These are phyloP conservation scores for Scaptomyza tumidula DNA, from an alignment of 2,888 invertebrate species.

Conservation along the genomic window DNA sequence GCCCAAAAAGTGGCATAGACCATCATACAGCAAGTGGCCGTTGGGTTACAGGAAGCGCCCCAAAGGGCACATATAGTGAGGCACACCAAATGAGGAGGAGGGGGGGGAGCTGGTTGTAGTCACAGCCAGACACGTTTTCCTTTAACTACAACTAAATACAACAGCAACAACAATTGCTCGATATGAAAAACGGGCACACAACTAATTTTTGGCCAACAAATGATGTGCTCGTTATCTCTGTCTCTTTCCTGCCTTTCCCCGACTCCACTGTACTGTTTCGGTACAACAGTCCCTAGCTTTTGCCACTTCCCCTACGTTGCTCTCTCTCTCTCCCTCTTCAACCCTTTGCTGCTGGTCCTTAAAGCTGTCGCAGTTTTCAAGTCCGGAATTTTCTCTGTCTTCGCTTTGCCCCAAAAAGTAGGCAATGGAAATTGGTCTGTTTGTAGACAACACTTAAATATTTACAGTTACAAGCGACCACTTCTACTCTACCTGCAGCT, in stretches of 20 bases:
- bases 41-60: slow-evolving; percentile 67
- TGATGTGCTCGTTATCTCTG: slow-evolving; percentile 36
- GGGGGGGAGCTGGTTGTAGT: background rate
- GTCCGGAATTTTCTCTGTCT: background rate
- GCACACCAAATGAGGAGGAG: no score
- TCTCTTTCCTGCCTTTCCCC: background rate
- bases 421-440: slow-evolving; percentile 35
- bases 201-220: slow-evolving; percentile 74
- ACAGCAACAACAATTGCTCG: slow-evolving; percentile 53
- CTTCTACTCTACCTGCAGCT: slow-evolving; percentile 59
- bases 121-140: slow-evolving; percentile 57
- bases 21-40: slow-evolving; percentile 11
- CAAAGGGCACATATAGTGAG: slow-evolving; percentile 26
- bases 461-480: slow-evolving; percentile 59
- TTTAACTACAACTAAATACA: slow-evolving; percentile 14
- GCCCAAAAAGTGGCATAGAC: slow-evolving; percentile 4
- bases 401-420: slow-evolving; percentile 27
- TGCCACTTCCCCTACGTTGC: background rate
- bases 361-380: slow-evolving; percentile 23
- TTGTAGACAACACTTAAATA: slow-evolving; percentile 65
- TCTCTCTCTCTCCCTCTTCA: background rate
- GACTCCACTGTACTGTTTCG: background rate
- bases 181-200: slow-evolving; percentile 66
- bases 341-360: slow-evolving; percentile 1
- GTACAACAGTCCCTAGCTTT: background rate